Evolutionary conservation across 2,113 vertebrate genomes (phyloP), one percentile per base, ranked within the genome.

Genomic region (Lutjanus erythropterus): DNA sequence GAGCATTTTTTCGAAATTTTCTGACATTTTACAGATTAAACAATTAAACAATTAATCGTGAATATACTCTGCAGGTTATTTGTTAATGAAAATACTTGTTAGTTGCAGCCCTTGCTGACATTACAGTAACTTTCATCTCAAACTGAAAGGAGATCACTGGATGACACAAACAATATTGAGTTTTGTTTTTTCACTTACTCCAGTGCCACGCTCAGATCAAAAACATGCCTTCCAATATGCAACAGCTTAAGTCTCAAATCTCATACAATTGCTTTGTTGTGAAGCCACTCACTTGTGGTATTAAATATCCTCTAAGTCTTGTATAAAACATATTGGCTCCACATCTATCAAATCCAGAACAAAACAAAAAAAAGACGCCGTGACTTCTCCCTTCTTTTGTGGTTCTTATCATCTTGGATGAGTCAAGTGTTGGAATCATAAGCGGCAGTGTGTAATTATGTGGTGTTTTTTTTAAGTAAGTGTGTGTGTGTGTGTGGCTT

Each of bases 251-350:
- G 15, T 71, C 74, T 77, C 55, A 23, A 49, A 5, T 71, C 74
- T 72, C 55, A 39, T 74, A 58, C 82, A 88, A 66, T 83, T 71
- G 61, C 75, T 88, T 71, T 83, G 72, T 88, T 85, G 82, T 73
- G 58, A 64, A 83, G 80, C 62, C 39, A 4, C 75, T 78, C 75
- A 91, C 68, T 37, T 39, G 4, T 47, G 50, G 42, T 52, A 60
- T 59, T 82, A 71, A 78, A 75, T 77, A 76, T 61, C 76, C 41
- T 61, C 76, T 35, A 66, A 60, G 73, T 58, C 72, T 80, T 41
- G 27, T 77, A 72, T 86, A 91, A 92, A 83, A 80, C 69, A 73
- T 77, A 74, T 52, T 77, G 87, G 81, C 87, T 53, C 72, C 75
- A 78, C 87, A 81, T 80, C 71, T 76, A 70, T 84, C 52, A 58